These are phyloP conservation scores for Xiphias gladius DNA, from an alignment of 2,113 vertebrate genomes.

Conservation along the genomic window DNA sequence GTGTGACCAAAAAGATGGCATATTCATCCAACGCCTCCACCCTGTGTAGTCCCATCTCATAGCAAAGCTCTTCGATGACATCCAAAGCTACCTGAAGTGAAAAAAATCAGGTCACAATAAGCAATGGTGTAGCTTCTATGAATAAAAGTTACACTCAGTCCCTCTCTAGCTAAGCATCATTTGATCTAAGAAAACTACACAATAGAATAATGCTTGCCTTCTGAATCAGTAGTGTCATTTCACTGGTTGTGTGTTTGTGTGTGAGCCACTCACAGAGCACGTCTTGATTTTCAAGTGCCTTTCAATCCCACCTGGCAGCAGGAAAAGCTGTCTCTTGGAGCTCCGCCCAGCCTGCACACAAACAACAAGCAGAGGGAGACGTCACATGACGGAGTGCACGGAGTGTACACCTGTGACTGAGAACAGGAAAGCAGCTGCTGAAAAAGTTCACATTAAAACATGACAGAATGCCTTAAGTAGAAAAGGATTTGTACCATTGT, in stretches of 20 bases:
- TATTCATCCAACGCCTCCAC: conserved; percentile 92
- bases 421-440: conserved; percentile 6
- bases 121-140: neutral
- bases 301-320: conserved; percentile 94
- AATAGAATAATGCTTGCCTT: neutral
- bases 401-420: conserved; percentile 16
- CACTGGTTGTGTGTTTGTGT: neutral
- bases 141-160: neutral
- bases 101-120: neutral
- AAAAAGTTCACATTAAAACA: conserved; percentile 23
- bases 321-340: conserved; percentile 95
- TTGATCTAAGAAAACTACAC: neutral
- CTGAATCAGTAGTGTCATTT: neutral
- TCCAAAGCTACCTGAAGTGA: conserved; percentile 90
- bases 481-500: neutral
- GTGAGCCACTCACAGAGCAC: conserved; percentile 88
- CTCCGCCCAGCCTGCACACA: conserved; percentile 91
- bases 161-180: neutral
- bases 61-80: conserved; percentile 92
- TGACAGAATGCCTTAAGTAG: neutral
- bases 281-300: conserved; percentile 97
- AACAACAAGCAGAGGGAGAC: conserved; percentile 46
- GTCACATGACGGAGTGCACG: neutral
- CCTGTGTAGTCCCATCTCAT: conserved; percentile 92
- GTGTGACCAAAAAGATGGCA: conserved; percentile 92